phyloP scores from a whole-genome alignment of 2,113 vertebrate species.

The Hydropotes inermis region DNA sequence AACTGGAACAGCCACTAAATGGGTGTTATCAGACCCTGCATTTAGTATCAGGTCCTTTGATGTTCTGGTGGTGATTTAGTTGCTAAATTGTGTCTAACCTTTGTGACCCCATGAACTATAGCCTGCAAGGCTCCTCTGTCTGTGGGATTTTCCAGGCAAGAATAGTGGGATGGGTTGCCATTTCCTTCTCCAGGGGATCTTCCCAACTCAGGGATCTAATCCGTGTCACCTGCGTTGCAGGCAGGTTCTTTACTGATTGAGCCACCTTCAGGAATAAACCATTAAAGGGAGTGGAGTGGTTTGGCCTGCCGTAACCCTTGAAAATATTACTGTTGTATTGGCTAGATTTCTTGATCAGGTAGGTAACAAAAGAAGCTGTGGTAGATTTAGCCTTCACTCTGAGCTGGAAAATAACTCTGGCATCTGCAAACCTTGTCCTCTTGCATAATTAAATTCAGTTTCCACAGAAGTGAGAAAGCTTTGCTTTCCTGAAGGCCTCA shows the following conservation, averaged over 20 bases:
- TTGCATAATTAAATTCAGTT: neutral
- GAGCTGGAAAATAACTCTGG: neutral
- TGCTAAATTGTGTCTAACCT: fast-evolving
- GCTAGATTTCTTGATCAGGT: neutral
- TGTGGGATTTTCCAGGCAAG: neutral
- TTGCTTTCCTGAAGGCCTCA: neutral
- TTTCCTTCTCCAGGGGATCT: neutral
- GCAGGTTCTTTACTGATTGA: neutral
- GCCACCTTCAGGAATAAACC: neutral
- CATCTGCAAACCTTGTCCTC: neutral
- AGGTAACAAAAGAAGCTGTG: neutral
- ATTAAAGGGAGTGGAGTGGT: neutral
- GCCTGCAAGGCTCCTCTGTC: neutral
- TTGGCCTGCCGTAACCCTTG: neutral
- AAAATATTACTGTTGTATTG: neutral
- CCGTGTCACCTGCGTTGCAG: neutral
- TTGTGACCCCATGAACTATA: neutral
- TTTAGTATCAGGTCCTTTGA: neutral
- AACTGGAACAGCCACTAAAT: neutral
- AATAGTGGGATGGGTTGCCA: neutral
- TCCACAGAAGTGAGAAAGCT: neutral
- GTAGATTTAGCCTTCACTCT: neutral
- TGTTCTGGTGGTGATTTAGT: neutral
- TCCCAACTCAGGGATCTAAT: neutral
- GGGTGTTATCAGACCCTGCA: neutral